A percentile compares a stretch with the other conserved stretches of the same genome.
Evolutionary conservation across 2,888 invertebrate genomes (phyloP).

Genomic region (Macrosiphum euphorbiae): DNA sequence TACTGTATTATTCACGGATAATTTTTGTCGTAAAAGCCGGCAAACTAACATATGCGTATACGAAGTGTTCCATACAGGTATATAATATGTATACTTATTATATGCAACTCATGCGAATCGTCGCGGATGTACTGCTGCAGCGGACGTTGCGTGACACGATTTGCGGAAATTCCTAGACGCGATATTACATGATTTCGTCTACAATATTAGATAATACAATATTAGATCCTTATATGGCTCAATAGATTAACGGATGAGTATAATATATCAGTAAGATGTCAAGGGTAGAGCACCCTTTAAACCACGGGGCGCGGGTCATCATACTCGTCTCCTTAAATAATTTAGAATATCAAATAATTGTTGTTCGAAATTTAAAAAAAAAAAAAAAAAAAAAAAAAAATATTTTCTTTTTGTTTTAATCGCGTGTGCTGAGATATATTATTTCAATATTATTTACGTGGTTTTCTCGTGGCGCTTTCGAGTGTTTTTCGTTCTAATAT

Average conservation of each 20-base stretch:
- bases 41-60: background rate
- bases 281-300: background rate
- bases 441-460: background rate
- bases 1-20: background rate
- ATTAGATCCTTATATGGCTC: background rate
- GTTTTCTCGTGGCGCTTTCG: background rate
- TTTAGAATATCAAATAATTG: background rate
- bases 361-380: background rate
- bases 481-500: background rate
- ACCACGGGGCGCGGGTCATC: background rate
- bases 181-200: background rate
- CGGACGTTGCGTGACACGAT: background rate
- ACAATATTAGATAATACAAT: background rate
- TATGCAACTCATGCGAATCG: background rate
- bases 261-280: background rate
- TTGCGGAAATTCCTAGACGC: background rate
- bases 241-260: background rate
- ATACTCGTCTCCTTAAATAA: background rate
- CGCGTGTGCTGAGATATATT: background rate
- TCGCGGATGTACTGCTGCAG: background rate
- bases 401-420: background rate
- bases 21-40: background rate
- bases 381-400: no score
- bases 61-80: background rate
- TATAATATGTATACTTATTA: background rate